A percentile compares a stretch with the other conserved stretches of the same genome.
Evolutionary conservation across 2,797 vertebrate species (phyloP).

Genomic region (Parauchenoglanis punctatus): DNA sequence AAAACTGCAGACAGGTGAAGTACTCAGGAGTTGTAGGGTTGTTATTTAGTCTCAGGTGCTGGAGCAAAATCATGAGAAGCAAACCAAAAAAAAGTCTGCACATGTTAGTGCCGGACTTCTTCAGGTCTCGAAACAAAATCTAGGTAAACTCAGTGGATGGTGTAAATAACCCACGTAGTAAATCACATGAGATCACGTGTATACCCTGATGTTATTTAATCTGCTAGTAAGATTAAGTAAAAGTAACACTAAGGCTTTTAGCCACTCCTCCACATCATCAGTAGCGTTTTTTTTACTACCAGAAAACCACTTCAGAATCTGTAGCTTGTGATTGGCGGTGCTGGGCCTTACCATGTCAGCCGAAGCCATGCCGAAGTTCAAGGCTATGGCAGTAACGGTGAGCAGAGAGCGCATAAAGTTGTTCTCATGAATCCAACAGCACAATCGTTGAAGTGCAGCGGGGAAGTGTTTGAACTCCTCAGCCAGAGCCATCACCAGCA

Average conservation of each 20-base stretch:
- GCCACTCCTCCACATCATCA: not conserved
- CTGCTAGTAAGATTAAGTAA: too few species aligned
- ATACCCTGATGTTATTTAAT: too few species aligned
- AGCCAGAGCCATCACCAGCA: slow-evolving; percentile 73
- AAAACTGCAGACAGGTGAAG: not conserved
- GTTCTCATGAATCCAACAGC: slow-evolving; percentile 80
- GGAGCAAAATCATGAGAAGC: too few species aligned
- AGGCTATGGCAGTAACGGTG: slow-evolving; percentile 70
- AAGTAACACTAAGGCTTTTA: not conserved
- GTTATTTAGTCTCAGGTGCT: too few species aligned
- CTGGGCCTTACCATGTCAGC: slow-evolving; percentile 71
- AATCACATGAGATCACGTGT: too few species aligned
- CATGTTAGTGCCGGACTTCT: too few species aligned
- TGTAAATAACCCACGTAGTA: too few species aligned
- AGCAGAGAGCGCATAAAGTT: slow-evolving; percentile 75
- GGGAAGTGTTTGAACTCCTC: slow-evolving; percentile 76
- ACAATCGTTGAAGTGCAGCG: slow-evolving; percentile 66
- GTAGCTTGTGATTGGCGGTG: not conserved
- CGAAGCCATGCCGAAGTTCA: slow-evolving; percentile 73
- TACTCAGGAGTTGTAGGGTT: not conserved
- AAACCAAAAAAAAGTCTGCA: too few species aligned
- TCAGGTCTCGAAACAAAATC: too few species aligned
- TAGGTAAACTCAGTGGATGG: too few species aligned
- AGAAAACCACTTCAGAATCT: not conserved
- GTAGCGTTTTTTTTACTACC: not conserved